Conservation (phyloP, 92 coral and sea anemone genomes). For the Porites rus region DNA sequence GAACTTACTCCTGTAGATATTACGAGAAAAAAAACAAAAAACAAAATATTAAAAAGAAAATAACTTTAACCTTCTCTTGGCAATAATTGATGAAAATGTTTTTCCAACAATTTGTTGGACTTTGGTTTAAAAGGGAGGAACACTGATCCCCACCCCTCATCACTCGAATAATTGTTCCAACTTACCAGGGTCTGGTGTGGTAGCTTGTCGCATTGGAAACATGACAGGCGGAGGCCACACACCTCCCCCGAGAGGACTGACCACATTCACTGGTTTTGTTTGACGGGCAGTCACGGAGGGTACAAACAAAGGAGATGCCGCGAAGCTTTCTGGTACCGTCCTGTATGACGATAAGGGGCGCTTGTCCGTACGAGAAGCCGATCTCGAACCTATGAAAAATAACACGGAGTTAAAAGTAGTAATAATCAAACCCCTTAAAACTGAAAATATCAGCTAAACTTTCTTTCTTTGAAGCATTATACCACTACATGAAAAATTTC, state of each 20-base stretch:
- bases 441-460: neutral
- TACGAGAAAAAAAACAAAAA: neutral
- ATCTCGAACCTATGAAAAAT: slow-evolving; percentile 25
- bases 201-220: slow-evolving; percentile 64
- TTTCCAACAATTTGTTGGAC: no score
- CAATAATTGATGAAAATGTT: no score
- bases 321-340: slow-evolving; percentile 68
- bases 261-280: slow-evolving; percentile 45
- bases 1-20: slow-evolving; percentile 43
- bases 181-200: slow-evolving; percentile 78
- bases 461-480: no score
- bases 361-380: slow-evolving; percentile 59
- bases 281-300: slow-evolving; percentile 63
- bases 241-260: slow-evolving; percentile 70
- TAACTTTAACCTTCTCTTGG: neutral
- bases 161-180: neutral
- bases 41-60: neutral
- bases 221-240: slow-evolving; percentile 81
- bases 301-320: slow-evolving; percentile 69
- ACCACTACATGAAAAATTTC: no score
- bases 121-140: no score
- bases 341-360: slow-evolving; percentile 76
- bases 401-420: neutral
- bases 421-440: neutral
- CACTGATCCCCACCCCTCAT: no score